Conservation (phyloP, 2,888 invertebrate species). For the Eilema caniola region DNA sequence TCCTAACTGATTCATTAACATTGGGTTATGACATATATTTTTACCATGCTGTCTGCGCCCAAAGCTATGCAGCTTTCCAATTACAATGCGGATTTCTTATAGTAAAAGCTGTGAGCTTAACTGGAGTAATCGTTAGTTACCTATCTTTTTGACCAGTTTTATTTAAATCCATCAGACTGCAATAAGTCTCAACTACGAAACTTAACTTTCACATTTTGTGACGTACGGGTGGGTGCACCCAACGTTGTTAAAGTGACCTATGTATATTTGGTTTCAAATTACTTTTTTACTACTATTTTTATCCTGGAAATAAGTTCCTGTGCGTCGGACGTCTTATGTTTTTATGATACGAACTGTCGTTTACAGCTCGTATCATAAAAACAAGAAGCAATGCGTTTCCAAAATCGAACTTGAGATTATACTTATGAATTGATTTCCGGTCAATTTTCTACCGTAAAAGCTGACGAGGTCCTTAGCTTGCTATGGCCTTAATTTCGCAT, state of each 20-base stretch:
- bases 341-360: no score
- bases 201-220: conserved; percentile 2
- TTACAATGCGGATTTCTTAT: not conserved
- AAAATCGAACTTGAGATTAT: not conserved
- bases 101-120: not conserved
- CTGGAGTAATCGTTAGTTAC: not conserved
- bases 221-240: not conserved
- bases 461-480: not conserved
- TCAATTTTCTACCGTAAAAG: not conserved
- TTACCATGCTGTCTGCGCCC: not conserved
- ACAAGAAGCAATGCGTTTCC: not conserved
- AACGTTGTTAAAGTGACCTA: not conserved
- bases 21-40: no score
- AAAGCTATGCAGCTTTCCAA: no score
- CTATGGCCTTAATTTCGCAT: not conserved
- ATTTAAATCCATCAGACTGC: not conserved
- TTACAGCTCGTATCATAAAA: no score
- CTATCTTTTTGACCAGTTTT: not conserved
- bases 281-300: no score
- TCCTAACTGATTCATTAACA: no score
- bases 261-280: not conserved
- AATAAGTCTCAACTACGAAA: not conserved
- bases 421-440: not conserved
- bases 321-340: no score
- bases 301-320: not conserved